Percentiles rank a stretch among this genome's conserved stretches.
Evolutionary conservation across 2,888 invertebrate genomes (phyloP).

Genomic region (Drosophila paracracens): DNA sequence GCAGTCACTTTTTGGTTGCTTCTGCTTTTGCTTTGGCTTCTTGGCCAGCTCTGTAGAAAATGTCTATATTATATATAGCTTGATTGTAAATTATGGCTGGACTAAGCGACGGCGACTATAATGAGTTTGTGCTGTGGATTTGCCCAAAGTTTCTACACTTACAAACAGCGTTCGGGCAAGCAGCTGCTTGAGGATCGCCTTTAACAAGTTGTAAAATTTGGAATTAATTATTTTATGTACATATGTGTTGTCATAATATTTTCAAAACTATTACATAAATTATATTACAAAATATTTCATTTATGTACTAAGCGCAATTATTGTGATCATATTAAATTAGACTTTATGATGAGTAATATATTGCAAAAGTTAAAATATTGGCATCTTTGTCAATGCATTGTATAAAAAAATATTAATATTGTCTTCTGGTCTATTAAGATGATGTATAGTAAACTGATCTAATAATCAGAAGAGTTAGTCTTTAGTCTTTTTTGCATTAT

Average conservation of each 20-base stretch:
- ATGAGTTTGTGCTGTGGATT: conserved; percentile 56
- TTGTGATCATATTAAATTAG: not conserved
- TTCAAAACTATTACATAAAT: not conserved
- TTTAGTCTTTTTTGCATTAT: not conserved
- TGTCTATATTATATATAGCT: conserved; percentile 63
- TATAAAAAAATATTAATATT: not conserved
- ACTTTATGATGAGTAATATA: not conserved
- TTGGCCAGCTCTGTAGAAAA: conserved; percentile 51
- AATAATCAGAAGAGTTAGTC: not conserved
- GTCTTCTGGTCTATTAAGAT: not conserved
- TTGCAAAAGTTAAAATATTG: not conserved
- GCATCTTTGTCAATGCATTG: not conserved
- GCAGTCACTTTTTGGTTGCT: conserved; percentile 25
- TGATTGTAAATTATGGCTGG: conserved; percentile 27
- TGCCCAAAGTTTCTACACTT: conserved; percentile 12
- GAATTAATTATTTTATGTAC: not conserved
- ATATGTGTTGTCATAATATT: not conserved
- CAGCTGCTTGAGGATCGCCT: not conserved
- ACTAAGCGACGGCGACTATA: conserved; percentile 29
- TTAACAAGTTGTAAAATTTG: not conserved
- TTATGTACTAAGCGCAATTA: not conserved
- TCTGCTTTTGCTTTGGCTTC: conserved; percentile 25
- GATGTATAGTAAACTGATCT: not conserved
- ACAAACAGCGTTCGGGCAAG: not conserved
- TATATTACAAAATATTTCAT: not conserved